Evolutionary conservation across 1,140 invertebrate genomes (phyloP).

Genomic region (Potamilus streckersoni): DNA sequence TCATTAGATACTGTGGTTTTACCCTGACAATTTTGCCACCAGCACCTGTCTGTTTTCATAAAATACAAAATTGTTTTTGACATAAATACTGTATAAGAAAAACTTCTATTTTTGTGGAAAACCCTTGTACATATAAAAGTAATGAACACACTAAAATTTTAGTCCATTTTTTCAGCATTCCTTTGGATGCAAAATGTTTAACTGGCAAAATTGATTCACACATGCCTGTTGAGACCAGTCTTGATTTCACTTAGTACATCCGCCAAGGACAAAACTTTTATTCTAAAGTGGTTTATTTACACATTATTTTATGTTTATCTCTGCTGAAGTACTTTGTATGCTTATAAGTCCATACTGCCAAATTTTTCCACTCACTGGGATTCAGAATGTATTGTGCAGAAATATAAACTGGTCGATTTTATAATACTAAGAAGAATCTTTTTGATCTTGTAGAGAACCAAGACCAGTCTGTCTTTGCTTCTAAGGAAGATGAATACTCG

Average conservation of each 20-base stretch:
- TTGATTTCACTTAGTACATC: no score
- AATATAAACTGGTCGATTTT: not conserved
- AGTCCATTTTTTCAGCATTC: slow-evolving; percentile 10
- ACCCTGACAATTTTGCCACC: no score
- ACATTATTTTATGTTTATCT: not conserved
- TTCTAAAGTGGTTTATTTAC: no score
- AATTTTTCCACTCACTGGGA: not conserved
- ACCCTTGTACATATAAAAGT: no score
- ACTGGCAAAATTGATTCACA: no score
- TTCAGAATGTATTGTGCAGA: not conserved
- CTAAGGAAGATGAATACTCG: slow-evolving; percentile 32
- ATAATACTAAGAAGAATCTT: not conserved
- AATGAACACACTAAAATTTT: not conserved
- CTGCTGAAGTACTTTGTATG: not conserved
- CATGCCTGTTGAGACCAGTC: no score
- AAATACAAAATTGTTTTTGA: no score
- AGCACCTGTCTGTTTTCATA: no score
- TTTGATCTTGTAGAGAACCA: slow-evolving; percentile 13
- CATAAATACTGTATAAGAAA: no score
- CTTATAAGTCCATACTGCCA: not conserved
- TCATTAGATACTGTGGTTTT: no score
- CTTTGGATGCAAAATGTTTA: not conserved
- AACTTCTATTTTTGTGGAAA: no score
- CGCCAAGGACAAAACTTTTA: no score
- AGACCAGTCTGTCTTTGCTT: not conserved